A percentile compares a stretch with the other conserved stretches of the same genome.
Conservation (phyloP, 2,888 invertebrate genomes). For the Abrostola triplasia region DNA sequence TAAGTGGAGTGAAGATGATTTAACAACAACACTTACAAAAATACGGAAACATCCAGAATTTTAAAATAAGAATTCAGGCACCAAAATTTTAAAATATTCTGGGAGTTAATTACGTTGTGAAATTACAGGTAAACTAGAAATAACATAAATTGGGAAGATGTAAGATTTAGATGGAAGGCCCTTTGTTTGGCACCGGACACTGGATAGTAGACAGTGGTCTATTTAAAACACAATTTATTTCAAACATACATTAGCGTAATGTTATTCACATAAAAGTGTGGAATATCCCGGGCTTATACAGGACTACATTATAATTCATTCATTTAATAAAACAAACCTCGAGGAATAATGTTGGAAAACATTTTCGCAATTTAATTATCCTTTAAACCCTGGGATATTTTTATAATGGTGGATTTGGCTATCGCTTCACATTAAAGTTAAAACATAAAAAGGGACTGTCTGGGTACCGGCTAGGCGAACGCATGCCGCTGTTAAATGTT, state of each 20-base stretch:
- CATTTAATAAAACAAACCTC: constrained; percentile 27
- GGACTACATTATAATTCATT: neutral
- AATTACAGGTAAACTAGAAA: too few species aligned
- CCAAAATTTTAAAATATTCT: too few species aligned
- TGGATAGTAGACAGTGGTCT: too few species aligned
- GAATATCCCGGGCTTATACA: neutral
- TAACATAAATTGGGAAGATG: too few species aligned
- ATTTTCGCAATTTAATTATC: constrained; percentile 53
- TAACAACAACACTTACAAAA: too few species aligned
- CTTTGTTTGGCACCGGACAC: too few species aligned
- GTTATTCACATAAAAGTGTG: neutral
- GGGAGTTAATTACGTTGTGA: too few species aligned
- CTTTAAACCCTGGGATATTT: constrained; percentile 50
- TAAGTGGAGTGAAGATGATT: too few species aligned
- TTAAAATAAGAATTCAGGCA: too few species aligned
- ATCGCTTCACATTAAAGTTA: constrained; percentile 55
- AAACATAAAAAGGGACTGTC: constrained; percentile 58
- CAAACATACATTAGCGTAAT: neutral
- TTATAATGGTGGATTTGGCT: constrained; percentile 51
- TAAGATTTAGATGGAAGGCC: too few species aligned
- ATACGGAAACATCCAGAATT: too few species aligned
- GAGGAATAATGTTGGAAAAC: constrained; percentile 30
- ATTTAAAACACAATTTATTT: neutral
- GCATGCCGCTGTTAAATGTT: constrained; percentile 57
- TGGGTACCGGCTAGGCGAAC: constrained; percentile 41